Percentiles rank a stretch among this genome's conserved stretches.
Evolutionary conservation across 2,797 vertebrate genomes (phyloP).

Genomic region (Alectoris magna): DNA sequence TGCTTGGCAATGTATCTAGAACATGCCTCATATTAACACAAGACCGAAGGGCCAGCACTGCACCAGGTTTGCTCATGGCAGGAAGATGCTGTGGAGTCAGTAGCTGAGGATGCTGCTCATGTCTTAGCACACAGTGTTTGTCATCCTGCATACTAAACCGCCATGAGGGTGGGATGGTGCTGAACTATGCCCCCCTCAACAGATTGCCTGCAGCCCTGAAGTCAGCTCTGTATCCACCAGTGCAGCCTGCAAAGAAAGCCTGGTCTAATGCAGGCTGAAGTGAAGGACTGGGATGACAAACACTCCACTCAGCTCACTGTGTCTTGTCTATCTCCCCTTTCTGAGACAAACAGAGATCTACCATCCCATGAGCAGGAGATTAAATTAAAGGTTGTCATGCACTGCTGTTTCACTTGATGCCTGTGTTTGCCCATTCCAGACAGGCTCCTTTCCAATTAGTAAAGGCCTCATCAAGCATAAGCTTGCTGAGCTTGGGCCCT

Average conservation of each 20-base stretch:
- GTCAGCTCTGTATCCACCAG: background rate
- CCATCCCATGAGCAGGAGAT: background rate
- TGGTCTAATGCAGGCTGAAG: background rate
- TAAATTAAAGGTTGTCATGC: background rate
- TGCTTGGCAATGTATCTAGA: background rate
- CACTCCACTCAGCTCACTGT: rapidly evolving
- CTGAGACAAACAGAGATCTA: background rate
- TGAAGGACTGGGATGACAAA: background rate
- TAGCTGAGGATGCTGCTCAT: rapidly evolving
- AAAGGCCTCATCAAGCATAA: background rate
- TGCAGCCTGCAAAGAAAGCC: background rate
- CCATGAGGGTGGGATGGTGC: background rate
- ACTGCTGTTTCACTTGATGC: background rate
- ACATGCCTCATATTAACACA: background rate
- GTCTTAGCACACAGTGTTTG: background rate
- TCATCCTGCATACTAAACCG: background rate
- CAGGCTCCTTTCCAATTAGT: background rate
- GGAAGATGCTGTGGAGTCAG: background rate
- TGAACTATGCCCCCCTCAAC: background rate
- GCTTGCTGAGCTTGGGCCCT: background rate
- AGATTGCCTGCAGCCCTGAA: background rate
- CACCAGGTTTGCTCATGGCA: background rate
- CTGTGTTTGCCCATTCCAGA: rapidly evolving
- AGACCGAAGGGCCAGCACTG: background rate
- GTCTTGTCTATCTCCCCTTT: background rate